Percentiles rank a stretch among this genome's conserved stretches.
Conservation (phyloP, 2,888 invertebrate species). For the Caenorhabditis drosophilae region DNA sequence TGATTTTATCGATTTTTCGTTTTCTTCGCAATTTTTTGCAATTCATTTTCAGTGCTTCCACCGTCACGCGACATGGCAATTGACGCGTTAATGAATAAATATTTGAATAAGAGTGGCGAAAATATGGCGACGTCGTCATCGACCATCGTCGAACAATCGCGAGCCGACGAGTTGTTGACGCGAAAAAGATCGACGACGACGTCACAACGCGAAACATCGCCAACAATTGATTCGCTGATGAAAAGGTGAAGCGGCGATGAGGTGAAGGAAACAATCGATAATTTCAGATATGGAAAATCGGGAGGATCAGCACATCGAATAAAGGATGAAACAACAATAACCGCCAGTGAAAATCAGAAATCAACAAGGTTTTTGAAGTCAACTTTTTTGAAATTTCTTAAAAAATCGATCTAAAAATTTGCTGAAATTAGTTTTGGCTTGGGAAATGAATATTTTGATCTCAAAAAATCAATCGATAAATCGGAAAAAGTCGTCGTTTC, state of each 20-base stretch:
- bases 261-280: too few species aligned
- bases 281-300: slow-evolving; percentile 12
- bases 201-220: slow-evolving; percentile 19
- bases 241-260: slow-evolving; percentile 16
- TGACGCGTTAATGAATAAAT: slow-evolving; percentile 38
- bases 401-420: too few species aligned
- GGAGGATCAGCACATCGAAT: slow-evolving; percentile 20
- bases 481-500: too few species aligned
- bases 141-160: slow-evolving; percentile 13
- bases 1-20: slow-evolving; percentile 5
- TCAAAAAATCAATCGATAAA: slow-evolving; percentile 2
- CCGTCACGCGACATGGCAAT: slow-evolving; percentile 9
- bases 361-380: too few species aligned
- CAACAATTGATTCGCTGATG: slow-evolving; percentile 35
- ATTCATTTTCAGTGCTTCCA: slow-evolving; percentile 26
- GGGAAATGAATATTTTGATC: too few species aligned
- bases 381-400: too few species aligned
- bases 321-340: slow-evolving; percentile 22
- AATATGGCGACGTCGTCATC: slow-evolving; percentile 9
- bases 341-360: slow-evolving; percentile 28
- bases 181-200: too few species aligned
- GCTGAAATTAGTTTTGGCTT: too few species aligned
- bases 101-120: slow-evolving; percentile 34
- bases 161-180: not conserved
- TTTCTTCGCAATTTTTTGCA: too few species aligned